phyloP scores from a whole-genome alignment of 2,888 invertebrate species.

The Dinocampus coccinellae region DNA sequence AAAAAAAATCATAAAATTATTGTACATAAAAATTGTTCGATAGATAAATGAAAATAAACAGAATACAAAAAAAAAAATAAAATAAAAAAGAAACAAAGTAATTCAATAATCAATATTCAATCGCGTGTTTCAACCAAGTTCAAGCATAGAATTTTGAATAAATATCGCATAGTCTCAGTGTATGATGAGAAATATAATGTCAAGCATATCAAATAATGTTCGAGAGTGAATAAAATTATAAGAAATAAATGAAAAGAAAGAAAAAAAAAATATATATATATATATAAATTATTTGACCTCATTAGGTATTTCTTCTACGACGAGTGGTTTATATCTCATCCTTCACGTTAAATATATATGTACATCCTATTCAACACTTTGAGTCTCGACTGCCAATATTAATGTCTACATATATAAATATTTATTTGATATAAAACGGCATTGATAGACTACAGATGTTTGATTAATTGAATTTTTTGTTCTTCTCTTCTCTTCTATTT shows the following conservation, averaged over 20 bases:
- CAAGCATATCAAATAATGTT: slow-evolving; percentile 8
- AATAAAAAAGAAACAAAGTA: slow-evolving; percentile 1
- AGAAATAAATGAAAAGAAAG: background rate
- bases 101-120: slow-evolving; percentile 21
- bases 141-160: slow-evolving; percentile 10
- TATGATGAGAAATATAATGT: background rate
- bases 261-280: background rate
- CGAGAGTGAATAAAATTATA: too few species aligned
- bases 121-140: background rate
- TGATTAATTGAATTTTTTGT: too few species aligned
- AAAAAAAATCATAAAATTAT: background rate
- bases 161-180: background rate
- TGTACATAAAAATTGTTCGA: too few species aligned
- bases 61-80: background rate
- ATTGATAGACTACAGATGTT: too few species aligned
- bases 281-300: background rate
- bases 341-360: too few species aligned
- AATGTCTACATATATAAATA: background rate
- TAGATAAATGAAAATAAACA: background rate
- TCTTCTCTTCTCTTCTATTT: too few species aligned
- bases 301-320: background rate
- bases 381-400: background rate
- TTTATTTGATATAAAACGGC: background rate
- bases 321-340: background rate
- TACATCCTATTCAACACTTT: background rate